Evolutionary conservation across 2,888 invertebrate genomes (phyloP), one percentile per base, ranked within the genome.

Genomic region (Drosophila quinaria): DNA sequence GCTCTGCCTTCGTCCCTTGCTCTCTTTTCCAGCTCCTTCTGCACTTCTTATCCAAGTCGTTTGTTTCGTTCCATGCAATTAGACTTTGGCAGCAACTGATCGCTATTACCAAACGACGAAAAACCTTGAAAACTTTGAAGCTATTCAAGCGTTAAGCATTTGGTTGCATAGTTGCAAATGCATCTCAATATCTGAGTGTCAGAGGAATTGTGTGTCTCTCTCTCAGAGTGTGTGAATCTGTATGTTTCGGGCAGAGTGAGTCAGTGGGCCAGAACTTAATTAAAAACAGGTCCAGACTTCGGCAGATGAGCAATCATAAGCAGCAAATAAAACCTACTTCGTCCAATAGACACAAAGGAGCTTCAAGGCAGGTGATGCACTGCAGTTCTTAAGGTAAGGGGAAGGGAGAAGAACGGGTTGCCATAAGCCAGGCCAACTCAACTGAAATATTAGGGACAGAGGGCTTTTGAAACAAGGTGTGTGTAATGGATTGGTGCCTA

Each of bases 51-150:
- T 81, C 82, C 90, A 78, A 89, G 88, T 87, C 82, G 90, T 89
- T 86, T 87, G 88, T 87, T 89, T 85, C 86, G 88, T 87, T 87
- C 86, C 86, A 78, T 82, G 86, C 86, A 87, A 87, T 87, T 87
- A 87, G 86, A 89, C 78, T 89, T 87, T 89, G 85, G 89, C 84
- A 85, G 82, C 80, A 70, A 75, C 73, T 80, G 86, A 82, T 89
- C 87, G 79, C 74, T 68, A 76, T 77, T 78, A 70, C 61, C 64
- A 58, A 65, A 51, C 81, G 64, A 65, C 50, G 60, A 64, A 56
- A 63, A 80, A 75, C 81, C 80, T 78, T 78, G 67, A 81, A 70
- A 69, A 70, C 70, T 76, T 70, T 69, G 67, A 33, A 82, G 66
- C 71, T 46, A 82, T 67, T 81, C 70, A 72, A 78, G 84, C 71